Conservation (phyloP, 2,797 vertebrate genomes). For the Rhinophrynus dorsalis region DNA sequence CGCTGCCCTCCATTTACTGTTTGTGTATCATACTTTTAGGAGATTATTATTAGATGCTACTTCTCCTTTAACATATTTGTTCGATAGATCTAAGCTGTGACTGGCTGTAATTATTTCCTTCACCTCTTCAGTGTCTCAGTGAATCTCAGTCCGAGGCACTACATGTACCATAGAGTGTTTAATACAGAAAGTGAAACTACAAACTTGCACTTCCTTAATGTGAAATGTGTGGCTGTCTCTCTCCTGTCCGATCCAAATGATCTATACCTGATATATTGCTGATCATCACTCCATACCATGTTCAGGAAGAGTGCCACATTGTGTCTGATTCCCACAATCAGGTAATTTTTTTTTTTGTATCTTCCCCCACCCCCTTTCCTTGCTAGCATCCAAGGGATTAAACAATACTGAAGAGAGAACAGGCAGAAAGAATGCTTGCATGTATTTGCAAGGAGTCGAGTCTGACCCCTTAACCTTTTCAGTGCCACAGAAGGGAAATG, state of each 20-base stretch:
- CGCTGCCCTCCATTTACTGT: no score
- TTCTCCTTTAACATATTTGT: no score
- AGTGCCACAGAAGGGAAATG: no score
- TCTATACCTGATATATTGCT: no score
- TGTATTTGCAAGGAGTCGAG: no score
- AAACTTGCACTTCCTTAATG: constrained; percentile 8
- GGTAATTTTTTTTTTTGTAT: constrained; percentile 18
- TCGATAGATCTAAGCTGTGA: no score
- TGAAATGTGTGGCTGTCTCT: background rate
- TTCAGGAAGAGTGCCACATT: background rate
- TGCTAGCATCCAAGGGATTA: no score
- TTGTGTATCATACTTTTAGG: no score
- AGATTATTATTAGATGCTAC: no score
- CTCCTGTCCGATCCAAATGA: background rate
- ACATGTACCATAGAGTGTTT: constrained; percentile 1
- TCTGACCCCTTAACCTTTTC: no score
- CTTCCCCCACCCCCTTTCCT: background rate
- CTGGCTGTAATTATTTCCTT: background rate
- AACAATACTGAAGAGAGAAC: no score
- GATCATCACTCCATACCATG: background rate
- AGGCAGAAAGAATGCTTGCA: no score
- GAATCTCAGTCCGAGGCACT: background rate
- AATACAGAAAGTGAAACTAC: constrained; percentile 21
- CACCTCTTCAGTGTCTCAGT: background rate
- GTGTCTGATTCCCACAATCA: constrained; percentile 8